Conservation (phyloP, 2,113 vertebrate species). For the Microtus pennsylvanicus region DNA sequence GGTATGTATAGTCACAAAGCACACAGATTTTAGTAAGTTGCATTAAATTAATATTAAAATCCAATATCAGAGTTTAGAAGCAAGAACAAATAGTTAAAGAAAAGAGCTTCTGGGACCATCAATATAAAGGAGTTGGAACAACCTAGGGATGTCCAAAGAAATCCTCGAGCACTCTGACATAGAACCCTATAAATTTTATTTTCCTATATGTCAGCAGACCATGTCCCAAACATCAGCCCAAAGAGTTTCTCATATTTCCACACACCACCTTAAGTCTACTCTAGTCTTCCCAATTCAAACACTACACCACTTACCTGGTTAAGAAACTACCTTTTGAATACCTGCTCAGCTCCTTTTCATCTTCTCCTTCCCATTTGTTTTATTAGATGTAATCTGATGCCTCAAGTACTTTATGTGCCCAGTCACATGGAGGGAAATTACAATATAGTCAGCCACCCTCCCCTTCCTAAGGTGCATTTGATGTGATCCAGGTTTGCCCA, state of each 20-base stretch:
- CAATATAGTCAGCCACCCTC: too few relatives aligned
- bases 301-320: not conserved
- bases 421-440: not conserved
- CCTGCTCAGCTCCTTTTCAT: not conserved
- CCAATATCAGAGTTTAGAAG: constrained; percentile 8
- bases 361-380: not conserved
- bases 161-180: not conserved
- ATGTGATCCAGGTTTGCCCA: not conserved
- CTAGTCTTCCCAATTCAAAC: not conserved
- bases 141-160: not conserved
- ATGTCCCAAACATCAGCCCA: not conserved
- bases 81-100: constrained; percentile 6
- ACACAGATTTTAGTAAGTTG: not conserved
- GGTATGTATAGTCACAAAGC: not conserved
- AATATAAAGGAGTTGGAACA: constrained; percentile 1
- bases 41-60: constrained; percentile 3
- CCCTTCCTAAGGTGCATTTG: not conserved
- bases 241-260: not conserved
- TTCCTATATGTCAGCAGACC: not conserved
- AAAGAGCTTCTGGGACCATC: not conserved
- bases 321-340: not conserved
- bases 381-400: not conserved
- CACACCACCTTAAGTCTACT: not conserved
- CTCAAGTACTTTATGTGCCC: not conserved
- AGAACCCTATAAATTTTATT: not conserved